phyloP scores from a whole-genome alignment of 2,797 vertebrate species.

The Etheostoma nigrum region DNA sequence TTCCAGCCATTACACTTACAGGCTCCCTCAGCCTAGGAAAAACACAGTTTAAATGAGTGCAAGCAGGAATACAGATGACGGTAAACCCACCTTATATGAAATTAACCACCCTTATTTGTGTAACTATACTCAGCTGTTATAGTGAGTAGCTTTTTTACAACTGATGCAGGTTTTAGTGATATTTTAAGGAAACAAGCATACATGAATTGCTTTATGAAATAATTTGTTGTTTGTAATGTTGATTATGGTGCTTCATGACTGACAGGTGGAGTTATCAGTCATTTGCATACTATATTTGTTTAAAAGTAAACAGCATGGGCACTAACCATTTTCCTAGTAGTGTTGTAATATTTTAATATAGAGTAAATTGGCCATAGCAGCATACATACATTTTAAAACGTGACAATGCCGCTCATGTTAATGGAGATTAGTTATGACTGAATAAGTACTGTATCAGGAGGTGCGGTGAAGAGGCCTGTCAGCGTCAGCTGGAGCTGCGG shows the following conservation, averaged over 20 bases:
- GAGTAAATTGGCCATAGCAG: no score
- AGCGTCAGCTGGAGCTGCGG: slow-evolving; percentile 67
- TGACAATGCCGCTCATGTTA: neutral
- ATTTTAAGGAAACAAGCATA: neutral
- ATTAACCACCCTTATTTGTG: neutral
- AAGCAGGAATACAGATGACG: neutral
- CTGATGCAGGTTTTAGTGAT: neutral
- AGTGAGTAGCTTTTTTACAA: neutral
- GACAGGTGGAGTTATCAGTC: neutral
- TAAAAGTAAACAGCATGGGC: neutral
- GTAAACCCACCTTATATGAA: neutral
- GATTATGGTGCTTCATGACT: neutral
- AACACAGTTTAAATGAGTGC: slow-evolving; percentile 3
- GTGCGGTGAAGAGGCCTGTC: slow-evolving; percentile 47
- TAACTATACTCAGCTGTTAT: neutral
- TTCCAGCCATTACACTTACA: slow-evolving; percentile 99
- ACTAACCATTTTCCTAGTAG: no score
- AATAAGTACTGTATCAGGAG: neutral
- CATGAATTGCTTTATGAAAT: neutral
- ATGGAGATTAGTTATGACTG: slow-evolving; percentile 10
- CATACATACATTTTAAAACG: neutral
- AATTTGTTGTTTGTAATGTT: neutral
- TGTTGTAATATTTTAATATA: neutral
- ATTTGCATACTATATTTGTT: neutral
- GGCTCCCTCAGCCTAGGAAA: slow-evolving; percentile 92